phyloP scores from a whole-genome alignment of 2,797 vertebrate genomes.

The Bovichtus diacanthus region DNA sequence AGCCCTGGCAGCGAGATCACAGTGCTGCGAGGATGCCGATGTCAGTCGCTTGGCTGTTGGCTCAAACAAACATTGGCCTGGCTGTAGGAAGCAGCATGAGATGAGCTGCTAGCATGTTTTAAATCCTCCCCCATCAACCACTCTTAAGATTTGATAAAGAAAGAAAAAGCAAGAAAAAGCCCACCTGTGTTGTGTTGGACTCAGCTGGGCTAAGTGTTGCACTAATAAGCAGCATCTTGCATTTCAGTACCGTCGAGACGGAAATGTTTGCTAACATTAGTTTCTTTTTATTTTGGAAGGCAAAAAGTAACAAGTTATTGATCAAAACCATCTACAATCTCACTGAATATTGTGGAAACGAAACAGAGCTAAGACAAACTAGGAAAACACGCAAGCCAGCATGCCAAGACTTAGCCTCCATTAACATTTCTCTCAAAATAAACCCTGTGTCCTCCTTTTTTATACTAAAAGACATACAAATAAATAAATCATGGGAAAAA shows the following conservation, averaged over 20 bases:
- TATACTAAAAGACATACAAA: neutral
- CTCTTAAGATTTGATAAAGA: constrained; percentile 2
- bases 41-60: neutral
- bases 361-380: neutral
- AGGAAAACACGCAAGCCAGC: neutral
- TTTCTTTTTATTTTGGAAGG: neutral
- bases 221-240: neutral
- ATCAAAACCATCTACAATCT: neutral
- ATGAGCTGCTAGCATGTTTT: neutral
- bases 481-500: too few species aligned
- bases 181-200: neutral
- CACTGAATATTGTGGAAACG: neutral
- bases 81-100: neutral
- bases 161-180: neutral
- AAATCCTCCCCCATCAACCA: neutral
- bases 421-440: neutral
- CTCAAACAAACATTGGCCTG: neutral
- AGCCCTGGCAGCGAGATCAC: constrained; percentile 32
- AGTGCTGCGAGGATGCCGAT: constrained; percentile 18
- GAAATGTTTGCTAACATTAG: neutral
- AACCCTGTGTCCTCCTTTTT: neutral
- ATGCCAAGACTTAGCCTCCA: too few species aligned
- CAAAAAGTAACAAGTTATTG: neutral
- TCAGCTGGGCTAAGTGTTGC: neutral
- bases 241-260: neutral